These are phyloP conservation scores for Varanus salvator DNA, from an alignment of 2,113 vertebrate genomes.

Conservation along the genomic window DNA sequence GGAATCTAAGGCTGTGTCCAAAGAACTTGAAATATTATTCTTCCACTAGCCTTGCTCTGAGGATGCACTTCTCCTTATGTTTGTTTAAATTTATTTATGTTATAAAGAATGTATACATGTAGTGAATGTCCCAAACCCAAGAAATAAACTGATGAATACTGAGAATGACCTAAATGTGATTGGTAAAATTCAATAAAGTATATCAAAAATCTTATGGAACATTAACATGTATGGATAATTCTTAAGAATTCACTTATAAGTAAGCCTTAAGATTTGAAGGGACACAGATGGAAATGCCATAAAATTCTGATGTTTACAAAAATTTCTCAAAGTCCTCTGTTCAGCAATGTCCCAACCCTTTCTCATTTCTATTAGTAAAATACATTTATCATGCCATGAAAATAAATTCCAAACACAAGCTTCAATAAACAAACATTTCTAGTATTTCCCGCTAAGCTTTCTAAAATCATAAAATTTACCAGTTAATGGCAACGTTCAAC, in stretches of 20 bases:
- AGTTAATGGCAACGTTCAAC: background rate
- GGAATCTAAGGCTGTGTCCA: background rate
- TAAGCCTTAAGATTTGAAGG: background rate
- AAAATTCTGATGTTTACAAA: background rate
- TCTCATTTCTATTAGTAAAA: background rate
- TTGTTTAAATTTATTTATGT: background rate
- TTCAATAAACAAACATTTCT: background rate
- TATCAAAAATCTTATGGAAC: background rate
- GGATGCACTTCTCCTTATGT: background rate
- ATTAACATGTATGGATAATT: background rate
- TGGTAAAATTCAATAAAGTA: background rate
- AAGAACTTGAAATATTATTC: background rate
- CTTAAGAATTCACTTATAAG: background rate
- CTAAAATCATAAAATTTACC: background rate
- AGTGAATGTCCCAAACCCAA: background rate
- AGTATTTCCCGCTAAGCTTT: background rate
- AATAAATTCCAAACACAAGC: background rate
- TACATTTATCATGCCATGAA: background rate
- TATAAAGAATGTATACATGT: background rate
- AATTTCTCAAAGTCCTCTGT: background rate
- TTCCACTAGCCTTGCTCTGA: background rate
- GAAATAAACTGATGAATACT: background rate
- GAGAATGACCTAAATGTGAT: background rate
- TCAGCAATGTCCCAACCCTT: background rate
- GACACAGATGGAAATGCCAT: background rate